Evolutionary conservation across 2,113 vertebrate genomes (phyloP).

Genomic region (Geococcyx californianus): DNA sequence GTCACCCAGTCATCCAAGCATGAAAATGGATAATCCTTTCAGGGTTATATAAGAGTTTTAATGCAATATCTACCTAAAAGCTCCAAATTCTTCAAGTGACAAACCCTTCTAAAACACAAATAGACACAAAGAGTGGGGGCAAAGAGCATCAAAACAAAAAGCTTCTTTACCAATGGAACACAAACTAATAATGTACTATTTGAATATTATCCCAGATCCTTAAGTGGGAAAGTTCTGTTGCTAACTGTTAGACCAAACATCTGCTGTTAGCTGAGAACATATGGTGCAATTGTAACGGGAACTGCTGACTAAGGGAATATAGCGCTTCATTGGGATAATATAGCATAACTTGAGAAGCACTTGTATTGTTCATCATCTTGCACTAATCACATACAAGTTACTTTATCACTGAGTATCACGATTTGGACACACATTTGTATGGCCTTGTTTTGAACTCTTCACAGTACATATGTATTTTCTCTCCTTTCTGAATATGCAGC

Average conservation of each 20-base stretch:
- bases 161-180: not conserved
- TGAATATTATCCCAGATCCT: not conserved
- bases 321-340: not conserved
- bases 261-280: slow-evolving; percentile 31
- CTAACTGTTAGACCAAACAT: slow-evolving; percentile 37
- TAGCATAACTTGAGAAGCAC: not conserved
- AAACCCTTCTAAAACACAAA: not conserved
- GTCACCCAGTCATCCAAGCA: not conserved
- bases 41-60: not conserved
- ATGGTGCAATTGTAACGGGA: not conserved
- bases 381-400: not conserved
- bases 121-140: not conserved
- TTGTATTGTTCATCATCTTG: not conserved
- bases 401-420: not conserved
- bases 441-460: not conserved
- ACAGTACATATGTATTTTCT: not conserved
- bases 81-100: not conserved
- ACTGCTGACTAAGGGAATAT: slow-evolving; percentile 31
- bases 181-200: not conserved
- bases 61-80: not conserved
- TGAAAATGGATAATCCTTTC: not conserved
- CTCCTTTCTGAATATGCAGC: not conserved
- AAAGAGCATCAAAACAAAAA: not conserved
- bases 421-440: not conserved
- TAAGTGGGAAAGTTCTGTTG: not conserved